Percentiles rank a stretch among this genome's conserved stretches.
phyloP scores from a whole-genome alignment of 2,888 invertebrate species.

The Idaea dimidiata region DNA sequence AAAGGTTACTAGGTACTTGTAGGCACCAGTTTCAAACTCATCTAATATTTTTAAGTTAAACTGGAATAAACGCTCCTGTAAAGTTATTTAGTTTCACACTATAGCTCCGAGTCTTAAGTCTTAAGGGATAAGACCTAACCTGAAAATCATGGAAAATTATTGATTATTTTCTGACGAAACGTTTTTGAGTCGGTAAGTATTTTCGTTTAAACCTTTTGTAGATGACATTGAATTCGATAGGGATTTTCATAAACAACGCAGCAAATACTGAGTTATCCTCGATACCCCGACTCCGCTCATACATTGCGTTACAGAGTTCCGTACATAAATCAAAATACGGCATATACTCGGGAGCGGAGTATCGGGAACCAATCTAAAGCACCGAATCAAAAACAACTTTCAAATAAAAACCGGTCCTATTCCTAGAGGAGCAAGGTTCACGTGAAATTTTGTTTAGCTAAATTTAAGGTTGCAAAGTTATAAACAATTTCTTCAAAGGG shows the following conservation, averaged over 20 bases:
- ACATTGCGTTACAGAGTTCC: conserved; percentile 25
- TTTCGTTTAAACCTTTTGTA: too few species aligned
- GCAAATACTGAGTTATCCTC: conserved; percentile 38
- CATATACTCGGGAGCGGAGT: conserved; percentile 19
- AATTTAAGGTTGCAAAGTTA: conserved; percentile 33
- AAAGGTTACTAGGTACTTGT: too few species aligned
- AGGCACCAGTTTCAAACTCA: too few species aligned
- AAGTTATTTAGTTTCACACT: too few species aligned
- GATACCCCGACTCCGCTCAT: conserved; percentile 25
- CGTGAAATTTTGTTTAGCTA: neutral
- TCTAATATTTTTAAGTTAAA: too few species aligned
- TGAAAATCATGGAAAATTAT: too few species aligned
- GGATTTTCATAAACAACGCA: conserved; percentile 24
- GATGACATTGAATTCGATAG: too few species aligned
- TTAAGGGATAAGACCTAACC: too few species aligned
- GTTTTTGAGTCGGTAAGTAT: too few species aligned
- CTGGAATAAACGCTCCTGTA: too few species aligned
- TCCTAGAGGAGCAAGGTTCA: conserved; percentile 8
- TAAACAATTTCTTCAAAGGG: conserved; percentile 57
- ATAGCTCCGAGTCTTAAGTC: too few species aligned
- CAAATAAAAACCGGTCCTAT: conserved; percentile 23
- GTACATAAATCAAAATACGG: conserved; percentile 27
- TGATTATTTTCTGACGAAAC: too few species aligned
- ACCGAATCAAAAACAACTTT: neutral
- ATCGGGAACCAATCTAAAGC: conserved; percentile 16